Evolutionary conservation across 2,113 vertebrate genomes (phyloP), one percentile per base, ranked within the genome.

Genomic region (Alligator sinensis): DNA sequence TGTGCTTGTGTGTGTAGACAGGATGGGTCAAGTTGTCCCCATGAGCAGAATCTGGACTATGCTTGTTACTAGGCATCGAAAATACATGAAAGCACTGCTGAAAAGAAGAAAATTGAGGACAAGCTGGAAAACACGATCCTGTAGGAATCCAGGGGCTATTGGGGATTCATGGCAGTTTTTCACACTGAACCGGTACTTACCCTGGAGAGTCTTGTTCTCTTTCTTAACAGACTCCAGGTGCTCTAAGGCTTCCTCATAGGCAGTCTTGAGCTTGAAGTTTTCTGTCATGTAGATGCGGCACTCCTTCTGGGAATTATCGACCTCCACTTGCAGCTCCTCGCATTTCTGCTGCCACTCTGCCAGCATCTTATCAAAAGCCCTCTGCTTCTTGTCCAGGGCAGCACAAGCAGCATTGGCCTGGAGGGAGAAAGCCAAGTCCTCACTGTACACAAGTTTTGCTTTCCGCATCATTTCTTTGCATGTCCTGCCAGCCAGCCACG

Each of bases 381-480:
- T 89, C 82, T 98, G 98, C 92, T 98, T 97, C 94, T 98, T 98
- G 86, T 98, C 97, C 90, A 98, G 97, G 62, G 95, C 97, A 4
- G 97, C 97, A 9, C 97, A 97, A 13, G 98, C 97, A 19, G 97
- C 97, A 4, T 84, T 98, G 93, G 97, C 97, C 98, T 98, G 60
- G 38, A 84, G 88, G 78, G 88, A 92, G 64, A 77, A 93, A 95
- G 66, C 62, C 89, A 77, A 62, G 79, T 76, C 79, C 93, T 94
- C 70, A 88, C 72, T 4, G 61, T 88, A 84, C 80, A 82, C 90
- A 82, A 91, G 70, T 93, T 91, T 87, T 80, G 21, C 93, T 89
- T 94, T 64, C 58, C 86, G 78, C 88, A 93, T 87, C 92, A 22
- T 61, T 96, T 94, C 91, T 30, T 77, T 64, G 64, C 1, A 0